A percentile compares a stretch with the other conserved stretches of the same genome.
Evolutionary conservation across 1,140 invertebrate genomes (phyloP).

Genomic region (Kradibia gibbosae): DNA sequence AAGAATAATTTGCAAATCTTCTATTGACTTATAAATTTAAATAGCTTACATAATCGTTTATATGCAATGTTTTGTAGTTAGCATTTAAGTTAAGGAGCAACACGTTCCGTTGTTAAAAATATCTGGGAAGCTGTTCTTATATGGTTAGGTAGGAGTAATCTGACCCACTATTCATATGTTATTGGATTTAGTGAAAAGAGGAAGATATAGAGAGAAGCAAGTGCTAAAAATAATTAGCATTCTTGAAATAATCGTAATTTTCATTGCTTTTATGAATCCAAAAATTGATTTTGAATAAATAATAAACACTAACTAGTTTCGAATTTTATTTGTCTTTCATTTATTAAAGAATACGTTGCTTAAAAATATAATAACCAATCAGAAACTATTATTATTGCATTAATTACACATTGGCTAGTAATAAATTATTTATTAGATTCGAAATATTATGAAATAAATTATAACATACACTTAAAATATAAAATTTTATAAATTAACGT

Average conservation of each 20-base stretch:
- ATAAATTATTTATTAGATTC: too few relatives aligned
- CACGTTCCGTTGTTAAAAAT: conserved; percentile 66
- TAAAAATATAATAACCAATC: too few relatives aligned
- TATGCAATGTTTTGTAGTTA: conserved; percentile 42
- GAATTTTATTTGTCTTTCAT: too few relatives aligned
- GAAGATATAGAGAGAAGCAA: conserved; percentile 36
- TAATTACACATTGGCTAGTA: too few relatives aligned
- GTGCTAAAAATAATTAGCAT: conserved; percentile 61
- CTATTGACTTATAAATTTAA: not conserved
- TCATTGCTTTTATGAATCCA: not conserved
- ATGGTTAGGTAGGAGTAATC: conserved; percentile 68
- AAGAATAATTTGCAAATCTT: not conserved
- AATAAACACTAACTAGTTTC: too few relatives aligned
- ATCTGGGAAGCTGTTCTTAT: conserved; percentile 64
- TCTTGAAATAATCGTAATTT: not conserved
- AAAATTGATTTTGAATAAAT: too few relatives aligned
- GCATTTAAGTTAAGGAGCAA: conserved; percentile 55
- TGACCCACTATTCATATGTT: conserved; percentile 60
- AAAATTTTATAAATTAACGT: too few relatives aligned
- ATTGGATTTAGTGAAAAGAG: conserved; percentile 40
- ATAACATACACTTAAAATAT: too few relatives aligned
- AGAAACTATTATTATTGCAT: too few relatives aligned
- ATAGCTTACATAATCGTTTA: conserved; percentile 51
- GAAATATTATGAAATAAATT: too few relatives aligned
- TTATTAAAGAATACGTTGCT: too few relatives aligned